Evolutionary conservation across 2,888 invertebrate species (phyloP), one percentile per base, ranked within the genome.

Genomic region (Gisinianus flammeolus): DNA sequence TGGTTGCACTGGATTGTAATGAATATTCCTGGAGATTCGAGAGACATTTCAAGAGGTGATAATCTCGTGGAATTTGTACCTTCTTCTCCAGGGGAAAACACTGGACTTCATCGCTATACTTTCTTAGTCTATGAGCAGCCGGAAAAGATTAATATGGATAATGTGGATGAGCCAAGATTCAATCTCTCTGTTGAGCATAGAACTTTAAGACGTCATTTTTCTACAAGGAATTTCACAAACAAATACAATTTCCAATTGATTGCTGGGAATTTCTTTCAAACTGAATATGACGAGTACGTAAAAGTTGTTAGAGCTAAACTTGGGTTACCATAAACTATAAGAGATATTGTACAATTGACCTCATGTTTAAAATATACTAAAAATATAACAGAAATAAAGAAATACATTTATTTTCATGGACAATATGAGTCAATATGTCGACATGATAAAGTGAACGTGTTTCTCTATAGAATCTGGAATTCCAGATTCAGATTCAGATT

Each of bases 221-320:
- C 79, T 8, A 85, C 85, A 2, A 79, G 85, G 12, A 82, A 85
- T 12, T 87, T 88, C 79, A 87, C 86, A 10, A 79, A 81, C 33
- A 87, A 87, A 78, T 86, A 88, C 81, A 79, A 82, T 12, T 81
- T 88, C 4, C 24, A 67, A 68, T 56, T 66, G n/a, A 6, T 28
- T 5, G 30, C 56, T 56, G 76, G 52, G 0, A 76, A 74, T 26
- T 74, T 74, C 66, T 74, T 52, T 52, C 74, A 74, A 19, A 74
- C 74, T 3, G n/a, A 74, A 28, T 74, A 66, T 64, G 74, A 74
- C n/a, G 74, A 74, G 22, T 74, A 74, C 66, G 74, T 74, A 0
- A 35, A 74, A 44, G 74, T 74, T 1, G 66, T 74, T 0, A n/a
- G 73, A 62, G 73, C 73, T 2, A 73, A 73, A 64, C 35, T 73